Conservation (phyloP, 2,113 vertebrate genomes). For the Osmerus mordax region DNA sequence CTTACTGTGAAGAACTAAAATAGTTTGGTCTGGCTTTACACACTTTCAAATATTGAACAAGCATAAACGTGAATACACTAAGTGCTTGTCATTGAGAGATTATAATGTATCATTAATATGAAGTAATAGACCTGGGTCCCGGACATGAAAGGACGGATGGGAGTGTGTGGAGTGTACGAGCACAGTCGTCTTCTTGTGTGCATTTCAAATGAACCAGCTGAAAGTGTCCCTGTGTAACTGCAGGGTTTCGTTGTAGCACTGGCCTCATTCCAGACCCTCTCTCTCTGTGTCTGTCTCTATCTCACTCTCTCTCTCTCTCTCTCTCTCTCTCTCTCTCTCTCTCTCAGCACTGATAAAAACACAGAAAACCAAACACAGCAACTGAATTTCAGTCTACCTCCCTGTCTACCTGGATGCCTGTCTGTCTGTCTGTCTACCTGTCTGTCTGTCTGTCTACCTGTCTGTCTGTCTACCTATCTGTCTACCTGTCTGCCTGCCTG, state of each 20-base stretch:
- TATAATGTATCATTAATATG: no score
- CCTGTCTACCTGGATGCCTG: neutral
- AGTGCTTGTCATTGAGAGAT: no score
- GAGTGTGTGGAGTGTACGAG: no score
- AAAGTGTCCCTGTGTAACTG: slow-evolving; percentile 22
- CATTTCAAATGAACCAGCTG: slow-evolving; percentile 12
- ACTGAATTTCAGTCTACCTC: slow-evolving; percentile 26
- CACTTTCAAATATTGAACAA: no score
- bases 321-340: slow-evolving; percentile 21
- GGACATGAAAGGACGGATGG: neutral
- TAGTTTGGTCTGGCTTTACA: no score
- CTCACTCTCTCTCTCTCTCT: slow-evolving; percentile 9
- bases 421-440: no score
- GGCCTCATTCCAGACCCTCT: slow-evolving; percentile 39
- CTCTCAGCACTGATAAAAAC: slow-evolving; percentile 44
- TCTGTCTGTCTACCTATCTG: no score
- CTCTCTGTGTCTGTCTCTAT: neutral
- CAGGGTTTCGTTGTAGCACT: slow-evolving; percentile 39
- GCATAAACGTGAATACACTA: no score
- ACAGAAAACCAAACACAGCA: slow-evolving; percentile 33
- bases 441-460: no score
- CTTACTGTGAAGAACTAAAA: neutral
- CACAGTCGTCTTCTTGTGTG: neutral
- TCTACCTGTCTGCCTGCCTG: no score
- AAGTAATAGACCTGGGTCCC: slow-evolving; percentile 23